Evolutionary conservation across 30 jellyfish, hydroid and myxozoan genomes (phyloP).

Genomic region (Chironex yamaguchii): DNA sequence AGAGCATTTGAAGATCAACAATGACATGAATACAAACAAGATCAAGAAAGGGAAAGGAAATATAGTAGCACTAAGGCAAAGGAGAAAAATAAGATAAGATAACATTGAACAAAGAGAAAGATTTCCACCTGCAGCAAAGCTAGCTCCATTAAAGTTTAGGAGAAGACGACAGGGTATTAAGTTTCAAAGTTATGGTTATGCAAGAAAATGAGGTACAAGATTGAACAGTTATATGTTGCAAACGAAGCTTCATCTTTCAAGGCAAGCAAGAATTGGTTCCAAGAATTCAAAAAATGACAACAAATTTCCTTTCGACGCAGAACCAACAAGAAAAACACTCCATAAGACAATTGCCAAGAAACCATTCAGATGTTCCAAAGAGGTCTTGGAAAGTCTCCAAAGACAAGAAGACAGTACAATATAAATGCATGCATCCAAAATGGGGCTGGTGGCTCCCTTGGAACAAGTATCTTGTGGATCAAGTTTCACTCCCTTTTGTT

Average conservation of each 20-base stretch:
- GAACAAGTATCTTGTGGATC: slow-evolving; percentile 51
- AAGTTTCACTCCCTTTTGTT: slow-evolving; percentile 55
- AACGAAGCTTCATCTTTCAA: slow-evolving; percentile 34
- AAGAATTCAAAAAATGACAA: slow-evolving; percentile 37
- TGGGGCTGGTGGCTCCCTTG: slow-evolving; percentile 56
- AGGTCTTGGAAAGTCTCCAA: slow-evolving; percentile 25
- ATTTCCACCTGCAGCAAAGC: background rate
- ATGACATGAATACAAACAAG: slow-evolving; percentile 40
- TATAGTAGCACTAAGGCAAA: slow-evolving; percentile 50
- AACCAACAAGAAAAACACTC: slow-evolving; percentile 43
- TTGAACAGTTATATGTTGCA: slow-evolving; percentile 33
- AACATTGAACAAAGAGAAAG: slow-evolving; percentile 15
- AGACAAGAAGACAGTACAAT: slow-evolving; percentile 49
- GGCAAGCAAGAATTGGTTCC: slow-evolving; percentile 54
- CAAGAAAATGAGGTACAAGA: slow-evolving; percentile 38
- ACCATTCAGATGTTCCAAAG: slow-evolving; percentile 46
- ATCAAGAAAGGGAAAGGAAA: slow-evolving; percentile 26
- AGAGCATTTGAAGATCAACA: slow-evolving; percentile 3
- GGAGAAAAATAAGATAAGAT: slow-evolving; percentile 19
- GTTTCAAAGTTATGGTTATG: slow-evolving; percentile 51
- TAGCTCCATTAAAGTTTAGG: slow-evolving; percentile 13
- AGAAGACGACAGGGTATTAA: slow-evolving; percentile 10
- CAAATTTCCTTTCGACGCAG: slow-evolving; percentile 34
- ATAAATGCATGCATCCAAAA: slow-evolving; percentile 10
- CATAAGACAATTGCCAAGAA: slow-evolving; percentile 34